These are phyloP conservation scores for Delphinus delphis DNA, from an alignment of 2,113 vertebrate genomes.

Conservation along the genomic window DNA sequence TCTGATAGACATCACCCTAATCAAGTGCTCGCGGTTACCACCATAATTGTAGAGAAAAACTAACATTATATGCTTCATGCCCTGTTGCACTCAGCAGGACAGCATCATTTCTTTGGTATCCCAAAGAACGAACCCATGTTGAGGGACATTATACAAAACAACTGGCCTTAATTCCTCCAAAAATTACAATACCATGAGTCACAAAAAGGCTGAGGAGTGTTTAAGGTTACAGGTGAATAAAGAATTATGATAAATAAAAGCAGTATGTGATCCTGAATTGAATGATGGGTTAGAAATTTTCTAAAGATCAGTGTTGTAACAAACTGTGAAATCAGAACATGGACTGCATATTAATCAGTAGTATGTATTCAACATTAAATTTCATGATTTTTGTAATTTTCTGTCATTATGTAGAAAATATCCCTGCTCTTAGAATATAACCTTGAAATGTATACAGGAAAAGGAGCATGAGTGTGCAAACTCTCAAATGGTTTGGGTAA, in stretches of 20 bases:
- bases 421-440: background rate
- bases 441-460: background rate
- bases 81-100: background rate
- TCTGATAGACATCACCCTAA: background rate
- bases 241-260: background rate
- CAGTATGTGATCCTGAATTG: background rate
- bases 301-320: background rate
- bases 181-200: background rate
- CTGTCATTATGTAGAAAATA: background rate
- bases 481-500: background rate
- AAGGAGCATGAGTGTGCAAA: background rate
- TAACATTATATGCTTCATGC: background rate
- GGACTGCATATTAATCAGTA: background rate
- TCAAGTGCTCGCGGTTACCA: background rate
- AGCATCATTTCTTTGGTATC: background rate
- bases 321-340: background rate
- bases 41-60: background rate
- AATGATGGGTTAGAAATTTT: background rate
- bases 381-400: background rate
- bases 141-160: background rate
- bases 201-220: background rate
- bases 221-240: background rate
- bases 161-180: background rate
- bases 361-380: background rate
- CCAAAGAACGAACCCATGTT: background rate